Evolutionary conservation across 2,888 invertebrate genomes (phyloP).

Genomic region (Lissonota sp.): DNA sequence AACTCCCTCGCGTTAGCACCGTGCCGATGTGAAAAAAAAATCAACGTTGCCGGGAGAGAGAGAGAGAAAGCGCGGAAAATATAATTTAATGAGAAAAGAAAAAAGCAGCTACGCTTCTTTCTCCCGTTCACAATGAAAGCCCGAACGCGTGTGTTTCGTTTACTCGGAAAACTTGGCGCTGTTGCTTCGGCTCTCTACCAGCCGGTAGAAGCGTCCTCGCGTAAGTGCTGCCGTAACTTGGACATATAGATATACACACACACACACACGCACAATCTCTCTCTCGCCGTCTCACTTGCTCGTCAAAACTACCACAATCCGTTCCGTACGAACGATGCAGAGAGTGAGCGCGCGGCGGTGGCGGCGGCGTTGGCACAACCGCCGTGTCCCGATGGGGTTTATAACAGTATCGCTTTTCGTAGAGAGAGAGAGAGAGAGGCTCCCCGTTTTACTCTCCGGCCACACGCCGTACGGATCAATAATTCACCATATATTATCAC

Average conservation of each 20-base stretch:
- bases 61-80: not conserved
- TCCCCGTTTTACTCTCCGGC: conserved; percentile 72
- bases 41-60: not conserved
- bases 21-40: not conserved
- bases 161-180: conserved; percentile 26
- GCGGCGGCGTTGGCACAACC: conserved; percentile 28
- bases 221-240: conserved; percentile 40
- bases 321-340: not conserved
- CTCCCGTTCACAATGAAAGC: too few relatives aligned
- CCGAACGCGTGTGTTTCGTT: conserved; percentile 8
- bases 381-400: conserved; percentile 17
- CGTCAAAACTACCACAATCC: conserved; percentile 23
- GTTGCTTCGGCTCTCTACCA: conserved; percentile 44
- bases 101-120: too few relatives aligned
- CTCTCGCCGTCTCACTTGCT: conserved; percentile 21
- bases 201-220: conserved; percentile 53
- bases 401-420: conserved; percentile 7
- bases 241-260: conserved; percentile 10
- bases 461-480: conserved; percentile 79
- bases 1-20: not conserved
- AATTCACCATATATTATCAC: conserved; percentile 78
- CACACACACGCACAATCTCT: conserved; percentile 25
- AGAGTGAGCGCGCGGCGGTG: not conserved
- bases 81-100: too few relatives aligned
- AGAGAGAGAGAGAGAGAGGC: conserved; percentile 19